These are phyloP conservation scores for Xylota sylvarum DNA, from an alignment of 2,888 invertebrate genomes.

Conservation along the genomic window DNA sequence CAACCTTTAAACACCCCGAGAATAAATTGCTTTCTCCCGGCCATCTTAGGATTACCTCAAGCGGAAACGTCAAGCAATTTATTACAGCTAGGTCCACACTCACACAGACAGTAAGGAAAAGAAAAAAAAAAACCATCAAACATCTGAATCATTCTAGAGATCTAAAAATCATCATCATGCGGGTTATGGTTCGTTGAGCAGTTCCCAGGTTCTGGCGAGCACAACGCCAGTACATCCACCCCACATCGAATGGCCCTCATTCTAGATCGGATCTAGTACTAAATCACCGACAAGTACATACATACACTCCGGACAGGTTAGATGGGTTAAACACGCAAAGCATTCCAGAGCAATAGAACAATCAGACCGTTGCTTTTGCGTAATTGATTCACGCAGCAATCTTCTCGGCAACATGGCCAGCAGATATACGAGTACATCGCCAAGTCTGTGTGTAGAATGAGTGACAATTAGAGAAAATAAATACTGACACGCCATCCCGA, in stretches of 20 bases:
- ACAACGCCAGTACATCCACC: constrained; percentile 46
- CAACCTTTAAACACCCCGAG: constrained; percentile 44
- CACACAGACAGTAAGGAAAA: not conserved
- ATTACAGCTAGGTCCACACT: constrained; percentile 35
- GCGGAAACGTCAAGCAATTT: constrained; percentile 67
- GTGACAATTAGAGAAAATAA: constrained; percentile 54
- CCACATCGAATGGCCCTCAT: constrained; percentile 28
- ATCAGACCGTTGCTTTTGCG: constrained; percentile 44
- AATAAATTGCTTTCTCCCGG: constrained; percentile 54
- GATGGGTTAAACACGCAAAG: constrained; percentile 27
- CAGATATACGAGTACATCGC: not conserved
- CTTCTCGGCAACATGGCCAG: not conserved
- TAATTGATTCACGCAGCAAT: constrained; percentile 49
- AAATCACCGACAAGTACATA: constrained; percentile 35
- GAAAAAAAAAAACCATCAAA: constrained; percentile 14
- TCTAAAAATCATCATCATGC: constrained; percentile 36
- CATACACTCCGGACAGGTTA: constrained; percentile 28
- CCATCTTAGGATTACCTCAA: constrained; percentile 45
- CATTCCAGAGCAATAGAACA: constrained; percentile 25
- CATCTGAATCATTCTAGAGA: constrained; percentile 31
- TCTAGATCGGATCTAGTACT: constrained; percentile 51
- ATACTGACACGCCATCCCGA: constrained; percentile 37
- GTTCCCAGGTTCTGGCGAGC: constrained; percentile 41
- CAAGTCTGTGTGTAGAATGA: constrained; percentile 29
- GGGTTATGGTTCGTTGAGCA: constrained; percentile 49